A percentile compares a stretch with the other conserved stretches of the same genome.
phyloP scores from a whole-genome alignment of 2,113 vertebrate species.

The Mixornis gularis region DNA sequence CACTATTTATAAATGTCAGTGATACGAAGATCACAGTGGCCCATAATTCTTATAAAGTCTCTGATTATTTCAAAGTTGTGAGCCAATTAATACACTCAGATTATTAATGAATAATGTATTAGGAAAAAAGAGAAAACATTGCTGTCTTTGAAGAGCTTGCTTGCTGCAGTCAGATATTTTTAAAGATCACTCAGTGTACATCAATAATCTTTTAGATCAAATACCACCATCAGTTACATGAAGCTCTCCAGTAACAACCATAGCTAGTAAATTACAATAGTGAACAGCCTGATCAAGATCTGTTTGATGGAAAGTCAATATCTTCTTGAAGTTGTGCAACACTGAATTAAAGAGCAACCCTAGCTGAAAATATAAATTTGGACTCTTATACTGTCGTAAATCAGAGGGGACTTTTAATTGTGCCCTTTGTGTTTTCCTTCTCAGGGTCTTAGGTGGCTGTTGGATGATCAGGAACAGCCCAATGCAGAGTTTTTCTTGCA shows the following conservation, averaged over 20 bases:
- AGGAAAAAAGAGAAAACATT: neutral
- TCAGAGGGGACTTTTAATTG: neutral
- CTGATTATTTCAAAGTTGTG: neutral
- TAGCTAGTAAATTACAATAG: neutral
- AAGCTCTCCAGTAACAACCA: neutral
- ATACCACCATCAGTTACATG: neutral
- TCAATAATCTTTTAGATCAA: neutral
- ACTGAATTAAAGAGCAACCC: neutral
- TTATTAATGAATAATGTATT: slow-evolving; percentile 16
- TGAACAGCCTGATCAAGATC: neutral
- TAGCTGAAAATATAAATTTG: neutral
- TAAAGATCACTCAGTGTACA: neutral
- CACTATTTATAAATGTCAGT: neutral
- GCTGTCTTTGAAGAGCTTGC: neutral
- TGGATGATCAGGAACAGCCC: neutral
- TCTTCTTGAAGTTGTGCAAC: neutral
- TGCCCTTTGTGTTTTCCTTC: neutral
- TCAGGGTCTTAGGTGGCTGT: neutral
- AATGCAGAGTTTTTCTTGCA: neutral
- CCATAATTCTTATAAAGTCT: neutral
- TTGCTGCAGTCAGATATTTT: neutral
- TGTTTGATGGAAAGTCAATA: neutral
- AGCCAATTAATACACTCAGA: neutral
- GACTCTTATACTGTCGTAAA: neutral
- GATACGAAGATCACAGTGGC: neutral